Evolutionary conservation across 1,140 invertebrate genomes (phyloP).

Genomic region (Bombus confusus): DNA sequence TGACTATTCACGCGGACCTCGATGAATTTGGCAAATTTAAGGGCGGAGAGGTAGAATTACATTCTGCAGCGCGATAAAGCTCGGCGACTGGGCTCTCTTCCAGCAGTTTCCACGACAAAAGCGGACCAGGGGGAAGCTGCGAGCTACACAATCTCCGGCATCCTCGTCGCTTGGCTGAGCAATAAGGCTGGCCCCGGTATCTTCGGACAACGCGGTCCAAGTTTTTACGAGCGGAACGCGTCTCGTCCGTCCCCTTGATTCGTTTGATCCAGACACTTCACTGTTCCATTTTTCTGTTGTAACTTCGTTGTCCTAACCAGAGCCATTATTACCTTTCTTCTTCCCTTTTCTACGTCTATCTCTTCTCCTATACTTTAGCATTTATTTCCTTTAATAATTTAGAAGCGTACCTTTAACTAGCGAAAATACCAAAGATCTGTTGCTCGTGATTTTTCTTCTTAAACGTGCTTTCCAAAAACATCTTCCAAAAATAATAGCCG

Average conservation of each 20-base stretch:
- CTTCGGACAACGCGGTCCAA: conserved; percentile 19
- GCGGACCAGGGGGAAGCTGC: background rate
- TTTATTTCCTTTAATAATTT: background rate
- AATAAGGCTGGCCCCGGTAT: conserved; percentile 28
- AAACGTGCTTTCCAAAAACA: too few relatives aligned
- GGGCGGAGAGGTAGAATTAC: background rate
- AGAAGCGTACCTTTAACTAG: too few relatives aligned
- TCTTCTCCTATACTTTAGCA: background rate
- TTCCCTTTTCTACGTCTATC: background rate
- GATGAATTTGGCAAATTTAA: conserved; percentile 8
- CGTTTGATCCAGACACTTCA: background rate
- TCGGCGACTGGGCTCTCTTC: conserved; percentile 35
- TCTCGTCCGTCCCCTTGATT: background rate
- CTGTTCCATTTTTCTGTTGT: background rate
- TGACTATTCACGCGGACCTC: background rate
- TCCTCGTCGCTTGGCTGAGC: conserved; percentile 28
- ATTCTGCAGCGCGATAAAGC: conserved; percentile 16
- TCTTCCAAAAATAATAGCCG: too few relatives aligned
- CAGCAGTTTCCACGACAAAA: conserved; percentile 36
- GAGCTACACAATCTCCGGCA: conserved; percentile 29
- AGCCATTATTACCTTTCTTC: background rate
- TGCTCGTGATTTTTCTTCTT: too few relatives aligned
- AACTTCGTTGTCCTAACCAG: background rate
- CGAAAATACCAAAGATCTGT: too few relatives aligned
- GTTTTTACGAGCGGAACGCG: conserved; percentile 32